Evolutionary conservation across 2,113 vertebrate species (phyloP), one percentile per base, ranked within the genome.

Genomic region (Myiagra hebetior): DNA sequence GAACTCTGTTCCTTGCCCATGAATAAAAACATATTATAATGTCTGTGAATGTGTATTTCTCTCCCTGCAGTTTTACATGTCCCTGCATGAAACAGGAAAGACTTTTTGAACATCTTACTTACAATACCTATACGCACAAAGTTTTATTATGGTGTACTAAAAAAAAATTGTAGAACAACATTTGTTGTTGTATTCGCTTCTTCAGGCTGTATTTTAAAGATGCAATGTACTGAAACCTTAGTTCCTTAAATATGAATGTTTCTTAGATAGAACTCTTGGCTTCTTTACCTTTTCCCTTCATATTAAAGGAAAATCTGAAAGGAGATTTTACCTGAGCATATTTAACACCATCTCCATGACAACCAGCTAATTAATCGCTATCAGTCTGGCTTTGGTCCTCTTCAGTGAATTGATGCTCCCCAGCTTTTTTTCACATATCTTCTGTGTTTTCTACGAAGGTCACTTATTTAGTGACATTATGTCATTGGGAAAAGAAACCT

Each of bases 341-440:
- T 97, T 96, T 95, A 95, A 91, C 89, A 91, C 72, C 67, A 93
- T 97, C 91, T 96, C 96, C 96, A 97, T 96, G 97, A 97, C 96
- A 96, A 97, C 94, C 85, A 84, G 55, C 94, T 97, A 97, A 97
- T 97, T 97, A 97, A 97, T 97, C 7, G 3, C 96, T 79, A 76
- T 94, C 9, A 50, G 83, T 95, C 88, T 95, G 75, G 78, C 93
- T 97, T 94, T 96, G 75, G 95, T 95, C 92, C 75, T 97, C 84
- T 89, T 96, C 88, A 89, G 67, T 90, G 88, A 95, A 81, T 91
- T 88, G 92, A 68, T 95, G 88, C 68, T 92, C 68, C 73, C 31
- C 78, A 78, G 78, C 46, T 96, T 95, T 96, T 87, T 93, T 96
- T 95, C 90, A 88, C 14, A 4, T 82, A 76, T 92, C 80, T 95